These are phyloP conservation scores for Teleogryllus oceanicus DNA, from an alignment of 2,888 invertebrate species.

Conservation along the genomic window DNA sequence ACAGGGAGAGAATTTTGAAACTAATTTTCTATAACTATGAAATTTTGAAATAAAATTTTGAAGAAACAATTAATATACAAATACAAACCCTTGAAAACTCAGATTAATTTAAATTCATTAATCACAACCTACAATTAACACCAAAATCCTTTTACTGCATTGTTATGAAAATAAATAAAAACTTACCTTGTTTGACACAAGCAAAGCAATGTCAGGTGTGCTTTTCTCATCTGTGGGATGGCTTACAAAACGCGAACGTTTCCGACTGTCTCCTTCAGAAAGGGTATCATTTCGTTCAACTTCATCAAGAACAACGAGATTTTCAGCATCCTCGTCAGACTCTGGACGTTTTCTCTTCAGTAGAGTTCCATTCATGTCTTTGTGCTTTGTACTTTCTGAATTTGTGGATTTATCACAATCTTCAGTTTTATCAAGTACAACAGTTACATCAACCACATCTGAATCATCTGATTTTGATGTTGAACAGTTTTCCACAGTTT, in stretches of 20 bases:
- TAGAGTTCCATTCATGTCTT: background rate
- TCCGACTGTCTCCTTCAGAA: background rate
- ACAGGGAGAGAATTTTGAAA: no score
- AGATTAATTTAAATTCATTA: no score
- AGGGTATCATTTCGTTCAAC: background rate
- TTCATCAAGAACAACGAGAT: background rate
- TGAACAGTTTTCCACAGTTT: background rate
- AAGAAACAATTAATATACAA: no score
- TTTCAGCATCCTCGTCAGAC: background rate
- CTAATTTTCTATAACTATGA: no score
- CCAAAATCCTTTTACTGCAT: no score
- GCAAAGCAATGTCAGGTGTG: background rate
- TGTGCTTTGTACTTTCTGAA: background rate
- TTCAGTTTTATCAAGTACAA: background rate
- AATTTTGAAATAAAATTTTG: no score
- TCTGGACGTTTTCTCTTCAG: background rate
- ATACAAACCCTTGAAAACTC: no score
- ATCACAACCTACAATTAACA: no score
- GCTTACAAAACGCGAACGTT: background rate
- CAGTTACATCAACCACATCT: background rate
- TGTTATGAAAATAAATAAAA: no score
- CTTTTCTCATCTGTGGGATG: background rate
- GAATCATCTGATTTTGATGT: background rate
- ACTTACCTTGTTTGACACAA: background rate
- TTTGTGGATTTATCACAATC: background rate